Evolutionary conservation across 2,888 invertebrate genomes (phyloP).

Genomic region (Liposcelis brunnea): DNA sequence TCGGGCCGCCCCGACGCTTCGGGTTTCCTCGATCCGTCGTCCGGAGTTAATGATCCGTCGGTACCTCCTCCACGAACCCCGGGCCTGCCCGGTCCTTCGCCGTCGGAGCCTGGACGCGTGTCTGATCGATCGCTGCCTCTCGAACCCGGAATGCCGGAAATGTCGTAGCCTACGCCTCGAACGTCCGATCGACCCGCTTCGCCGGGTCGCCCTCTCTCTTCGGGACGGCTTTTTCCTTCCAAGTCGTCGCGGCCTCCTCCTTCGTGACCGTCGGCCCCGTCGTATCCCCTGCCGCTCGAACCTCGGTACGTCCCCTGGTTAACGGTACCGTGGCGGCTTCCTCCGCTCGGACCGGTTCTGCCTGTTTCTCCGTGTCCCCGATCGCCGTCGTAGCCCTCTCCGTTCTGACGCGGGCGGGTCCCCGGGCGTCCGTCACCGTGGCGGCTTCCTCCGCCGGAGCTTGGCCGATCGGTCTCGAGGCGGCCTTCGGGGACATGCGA

Average conservation of each 20-base stretch:
- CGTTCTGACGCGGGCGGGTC: background rate
- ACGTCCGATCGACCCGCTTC: constrained; percentile 5
- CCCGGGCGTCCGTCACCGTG: constrained; percentile 6
- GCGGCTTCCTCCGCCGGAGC: constrained; percentile 11
- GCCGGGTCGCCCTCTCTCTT: constrained; percentile 5
- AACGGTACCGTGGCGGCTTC: no score
- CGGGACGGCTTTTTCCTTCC: constrained; percentile 11
- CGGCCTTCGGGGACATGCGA: constrained; percentile 11
- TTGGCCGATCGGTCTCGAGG: constrained; percentile 11
- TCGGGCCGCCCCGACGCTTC: no score
- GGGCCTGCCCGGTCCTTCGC: no score
- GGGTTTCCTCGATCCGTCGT: no score
- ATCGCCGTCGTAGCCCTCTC: constrained; percentile 6
- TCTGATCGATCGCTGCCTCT: no score
- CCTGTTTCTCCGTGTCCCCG: constrained; percentile 10
- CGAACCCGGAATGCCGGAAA: no score
- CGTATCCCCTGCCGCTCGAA: constrained; percentile 2
- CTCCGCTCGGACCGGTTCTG: constrained; percentile 7
- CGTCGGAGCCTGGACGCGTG: no score
- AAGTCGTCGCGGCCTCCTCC: constrained; percentile 12
- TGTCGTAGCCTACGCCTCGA: no score
- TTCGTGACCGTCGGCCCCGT: constrained; percentile 11
- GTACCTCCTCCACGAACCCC: no score
- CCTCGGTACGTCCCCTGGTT: no score
- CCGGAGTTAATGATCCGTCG: no score